These are phyloP conservation scores for Eupeodes luniger DNA, from an alignment of 2,888 invertebrate genomes.

Conservation along the genomic window DNA sequence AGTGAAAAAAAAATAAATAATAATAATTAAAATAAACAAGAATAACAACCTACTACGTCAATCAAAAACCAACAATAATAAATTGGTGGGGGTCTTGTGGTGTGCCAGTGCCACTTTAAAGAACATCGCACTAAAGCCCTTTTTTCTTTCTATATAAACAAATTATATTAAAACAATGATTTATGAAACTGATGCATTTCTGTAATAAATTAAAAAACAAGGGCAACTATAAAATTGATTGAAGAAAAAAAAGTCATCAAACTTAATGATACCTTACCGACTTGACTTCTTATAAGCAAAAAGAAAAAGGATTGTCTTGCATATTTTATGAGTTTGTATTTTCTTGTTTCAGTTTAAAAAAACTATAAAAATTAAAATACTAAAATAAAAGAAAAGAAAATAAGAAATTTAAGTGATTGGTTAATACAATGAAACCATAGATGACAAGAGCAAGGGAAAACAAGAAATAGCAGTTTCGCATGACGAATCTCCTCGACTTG, in stretches of 20 bases:
- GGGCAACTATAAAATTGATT: background rate
- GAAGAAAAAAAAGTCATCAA: background rate
- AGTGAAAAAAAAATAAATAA: slow-evolving; percentile 19
- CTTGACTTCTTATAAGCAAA: no score
- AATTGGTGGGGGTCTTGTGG: background rate
- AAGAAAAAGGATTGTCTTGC: slow-evolving; percentile 2
- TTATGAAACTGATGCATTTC: background rate
- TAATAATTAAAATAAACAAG: slow-evolving; percentile 32
- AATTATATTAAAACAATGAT: slow-evolving; percentile 1
- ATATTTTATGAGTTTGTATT: background rate
- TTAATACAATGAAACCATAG: slow-evolving; percentile 33
- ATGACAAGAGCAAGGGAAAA: slow-evolving; percentile 52
- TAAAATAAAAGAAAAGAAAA: background rate
- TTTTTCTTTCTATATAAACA: background rate
- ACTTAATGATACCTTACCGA: background rate
- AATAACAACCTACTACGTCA: slow-evolving; percentile 40
- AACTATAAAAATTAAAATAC: background rate
- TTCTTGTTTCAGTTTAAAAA: background rate
- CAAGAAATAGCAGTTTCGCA: slow-evolving; percentile 69
- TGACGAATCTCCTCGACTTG: slow-evolving; percentile 42
- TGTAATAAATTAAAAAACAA: background rate
- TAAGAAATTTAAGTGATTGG: slow-evolving; percentile 24
- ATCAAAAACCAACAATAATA: background rate
- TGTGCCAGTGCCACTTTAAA: slow-evolving; percentile 23
- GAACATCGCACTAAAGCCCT: slow-evolving; percentile 14